Evolutionary conservation across 2,797 vertebrate genomes (phyloP), one percentile per base, ranked within the genome.

Genomic region (Acanthornis magna): DNA sequence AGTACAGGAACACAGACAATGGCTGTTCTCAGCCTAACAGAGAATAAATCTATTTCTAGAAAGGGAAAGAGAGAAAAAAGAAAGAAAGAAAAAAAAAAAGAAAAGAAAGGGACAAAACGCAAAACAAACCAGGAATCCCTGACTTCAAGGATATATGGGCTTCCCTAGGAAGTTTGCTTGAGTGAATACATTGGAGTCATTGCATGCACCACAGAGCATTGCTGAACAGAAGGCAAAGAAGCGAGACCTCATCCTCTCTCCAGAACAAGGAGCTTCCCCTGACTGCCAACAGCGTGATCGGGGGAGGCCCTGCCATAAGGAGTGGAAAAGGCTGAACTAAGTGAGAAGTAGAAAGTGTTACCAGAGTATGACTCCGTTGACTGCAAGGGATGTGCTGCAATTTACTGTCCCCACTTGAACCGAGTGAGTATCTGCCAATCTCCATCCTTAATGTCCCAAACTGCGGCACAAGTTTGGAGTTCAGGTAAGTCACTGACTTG

Each of bases 161-260:
- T 93, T 93, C 79, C 60, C 75, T 68, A 40, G 54, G 85, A 94
- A 82, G 54, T 68, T 88, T 81, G 42, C 57, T 83, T 88, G 87
- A 72, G 38, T 77, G 70, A 84, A 62, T 84, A 16, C 55, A 63
- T 88, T 51, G 62, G 48, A 89, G 53, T 32, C 7, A 0, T 13
- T 53, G 75, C 71, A 71, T 34, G n/a, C 61, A 85, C 45, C 60
- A 25, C 57, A 48, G 84, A 89, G 73, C 72, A 66, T 25, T 1
- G 3, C 58, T 62, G 61, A 93, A 67, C 23, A 75, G 71, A 87
- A 94, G 63, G 81, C 38, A 25, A 92, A 50, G 73, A 83, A 60
- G 61, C 2, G 3, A 85, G 51, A 65, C 40, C 63, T 83, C 58
- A 38, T 54, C 60, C 42, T 80, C 36, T 71, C 72, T 50, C 27